Evolutionary conservation across 2,797 vertebrate genomes (phyloP).

Genomic region (Schizopygopsis pylzovi): DNA sequence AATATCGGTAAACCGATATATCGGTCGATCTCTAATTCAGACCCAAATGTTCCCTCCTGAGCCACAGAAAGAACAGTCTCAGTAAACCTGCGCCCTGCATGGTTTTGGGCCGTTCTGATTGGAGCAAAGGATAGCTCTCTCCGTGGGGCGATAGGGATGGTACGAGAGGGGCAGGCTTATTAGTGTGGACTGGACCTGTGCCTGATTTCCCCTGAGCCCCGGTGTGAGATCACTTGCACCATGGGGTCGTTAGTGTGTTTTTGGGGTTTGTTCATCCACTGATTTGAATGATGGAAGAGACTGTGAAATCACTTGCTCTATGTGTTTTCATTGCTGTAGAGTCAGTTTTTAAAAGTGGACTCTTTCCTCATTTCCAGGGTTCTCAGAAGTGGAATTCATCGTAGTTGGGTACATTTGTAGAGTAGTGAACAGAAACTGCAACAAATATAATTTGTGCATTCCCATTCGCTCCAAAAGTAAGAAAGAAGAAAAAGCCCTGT

Average conservation of each 20-base stretch:
- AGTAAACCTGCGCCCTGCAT: slow-evolving; percentile 42
- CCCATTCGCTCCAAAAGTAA: neutral
- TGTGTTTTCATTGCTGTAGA: neutral
- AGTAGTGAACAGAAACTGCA: neutral
- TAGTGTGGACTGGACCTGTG: slow-evolving; percentile 56
- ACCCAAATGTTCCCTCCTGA: slow-evolving; percentile 30
- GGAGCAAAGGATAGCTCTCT: slow-evolving; percentile 43
- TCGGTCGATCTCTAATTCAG: too few relatives aligned
- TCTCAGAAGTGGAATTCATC: neutral
- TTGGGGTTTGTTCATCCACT: slow-evolving; percentile 47
- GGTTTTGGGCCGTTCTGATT: slow-evolving; percentile 4
- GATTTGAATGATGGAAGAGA: slow-evolving; percentile 55
- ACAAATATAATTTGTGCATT: neutral
- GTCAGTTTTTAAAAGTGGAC: neutral
- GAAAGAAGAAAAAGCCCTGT: neutral
- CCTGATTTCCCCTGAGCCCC: slow-evolving; percentile 65
- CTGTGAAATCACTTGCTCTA: neutral
- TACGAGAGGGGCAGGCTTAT: slow-evolving; percentile 52
- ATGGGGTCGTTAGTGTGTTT: slow-evolving; percentile 53
- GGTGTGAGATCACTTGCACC: slow-evolving; percentile 60
- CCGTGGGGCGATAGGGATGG: slow-evolving; percentile 10
- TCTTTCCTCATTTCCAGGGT: neutral
- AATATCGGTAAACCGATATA: too few relatives aligned
- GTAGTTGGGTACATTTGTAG: neutral
- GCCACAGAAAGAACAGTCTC: slow-evolving; percentile 39